Evolutionary conservation across 1,140 invertebrate species (phyloP).

Genomic region (Helicoverpa armigera): DNA sequence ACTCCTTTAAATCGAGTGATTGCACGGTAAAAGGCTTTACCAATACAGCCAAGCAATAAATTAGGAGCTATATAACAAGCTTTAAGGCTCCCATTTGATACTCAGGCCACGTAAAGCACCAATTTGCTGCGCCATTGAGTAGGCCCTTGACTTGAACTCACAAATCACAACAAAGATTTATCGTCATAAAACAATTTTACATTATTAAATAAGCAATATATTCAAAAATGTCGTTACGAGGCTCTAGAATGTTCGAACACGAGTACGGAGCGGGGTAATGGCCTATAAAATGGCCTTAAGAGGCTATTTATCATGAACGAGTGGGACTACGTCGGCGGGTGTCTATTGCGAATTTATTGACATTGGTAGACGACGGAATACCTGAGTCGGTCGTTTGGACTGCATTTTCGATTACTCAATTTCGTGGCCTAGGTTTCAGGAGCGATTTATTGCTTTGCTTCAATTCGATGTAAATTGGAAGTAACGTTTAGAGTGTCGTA

Average conservation of each 20-base stretch:
- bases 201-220: conserved; percentile 48
- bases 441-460: conserved; percentile 2
- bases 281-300: conserved; percentile 51
- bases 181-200: conserved; percentile 23
- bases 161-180: conserved; percentile 39
- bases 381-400: conserved; percentile 23
- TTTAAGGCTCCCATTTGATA: not conserved
- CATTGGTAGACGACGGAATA: conserved; percentile 21
- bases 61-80: not conserved
- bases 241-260: conserved; percentile 42
- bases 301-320: conserved; percentile 43
- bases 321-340: conserved; percentile 10
- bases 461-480: not conserved
- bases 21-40: not conserved
- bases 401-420: conserved; percentile 36
- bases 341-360: conserved; percentile 45
- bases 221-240: conserved; percentile 42
- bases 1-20: conserved; percentile 4
- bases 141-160: not conserved
- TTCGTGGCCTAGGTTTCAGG: not conserved
- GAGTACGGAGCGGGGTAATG: conserved; percentile 33
- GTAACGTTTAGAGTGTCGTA: not conserved
- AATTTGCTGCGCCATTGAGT: conserved; percentile 36
- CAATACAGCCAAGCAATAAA: conserved; percentile 26
- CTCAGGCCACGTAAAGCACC: conserved; percentile 21